phyloP scores from a whole-genome alignment of 2,113 vertebrate species.

The Lepus timidus region DNA sequence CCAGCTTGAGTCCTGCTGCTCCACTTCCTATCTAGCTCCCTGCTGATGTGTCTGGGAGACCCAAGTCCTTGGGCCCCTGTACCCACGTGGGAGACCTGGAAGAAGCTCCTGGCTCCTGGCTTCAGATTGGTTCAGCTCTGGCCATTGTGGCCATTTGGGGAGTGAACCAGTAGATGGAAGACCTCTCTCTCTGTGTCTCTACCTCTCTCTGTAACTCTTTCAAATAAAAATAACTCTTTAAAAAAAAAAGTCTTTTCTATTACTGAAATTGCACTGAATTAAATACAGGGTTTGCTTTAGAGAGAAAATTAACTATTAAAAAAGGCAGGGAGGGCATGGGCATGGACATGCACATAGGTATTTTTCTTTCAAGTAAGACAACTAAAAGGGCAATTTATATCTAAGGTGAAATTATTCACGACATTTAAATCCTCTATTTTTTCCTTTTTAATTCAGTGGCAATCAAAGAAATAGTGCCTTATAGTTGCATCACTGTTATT shows the following conservation, averaged over 20 bases:
- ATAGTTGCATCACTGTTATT: slow-evolving; percentile 6
- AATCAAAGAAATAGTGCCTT: background rate
- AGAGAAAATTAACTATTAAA: slow-evolving; percentile 24
- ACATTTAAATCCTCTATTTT: slow-evolving; percentile 26
- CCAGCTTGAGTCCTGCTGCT: no score
- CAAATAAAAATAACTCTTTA: background rate
- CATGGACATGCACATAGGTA: background rate
- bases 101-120: no score
- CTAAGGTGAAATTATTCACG: background rate
- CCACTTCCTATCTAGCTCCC: no score
- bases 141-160: no score
- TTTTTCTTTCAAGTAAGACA: slow-evolving; percentile 45
- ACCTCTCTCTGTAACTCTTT: no score
- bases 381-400: background rate
- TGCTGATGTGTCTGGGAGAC: no score
- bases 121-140: no score
- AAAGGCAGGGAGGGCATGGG: background rate
- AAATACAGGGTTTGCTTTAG: slow-evolving; percentile 25
- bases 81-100: no score
- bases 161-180: no score
- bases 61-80: no score
- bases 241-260: slow-evolving; percentile 8
- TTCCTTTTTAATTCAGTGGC: slow-evolving; percentile 5
- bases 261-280: slow-evolving; percentile 50
- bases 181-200: no score